Evolutionary conservation across 2,113 vertebrate species (phyloP), one percentile per base, ranked within the genome.

Genomic region (Carassius auratus): DNA sequence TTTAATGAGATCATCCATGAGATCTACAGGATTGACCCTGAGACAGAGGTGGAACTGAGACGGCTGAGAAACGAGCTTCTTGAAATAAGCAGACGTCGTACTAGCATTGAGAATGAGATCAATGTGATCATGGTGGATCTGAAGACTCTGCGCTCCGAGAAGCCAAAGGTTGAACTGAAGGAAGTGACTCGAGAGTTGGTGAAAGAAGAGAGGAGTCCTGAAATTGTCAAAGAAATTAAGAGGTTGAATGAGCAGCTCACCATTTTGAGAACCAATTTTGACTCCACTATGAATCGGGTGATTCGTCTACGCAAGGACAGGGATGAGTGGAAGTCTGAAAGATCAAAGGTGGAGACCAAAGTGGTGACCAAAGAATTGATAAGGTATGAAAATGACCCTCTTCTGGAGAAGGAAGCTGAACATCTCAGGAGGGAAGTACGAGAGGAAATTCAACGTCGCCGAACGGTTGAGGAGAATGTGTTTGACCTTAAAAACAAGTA

Each of bases 351-450:
- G 69, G 96, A 98, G 93, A 97, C 94, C 57, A 95, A 95, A 86
- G 89, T 96, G 2, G 94, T 99, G 75, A 98, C 86, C 85, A 99
- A 93, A 91, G 97, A 99, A 76, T 52, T 98, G 2, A 94, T 99
- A 57, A 96, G 95, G 50, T 97, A 95, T 0, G 96, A 98, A 90
- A 96, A 97, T 0, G 97, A 99, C 62, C 97, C 97, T 0, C 96
- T 99, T 4, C 50, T 98, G 86, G 96, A 97, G 87, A 98, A 96
- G 87, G 98, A 99, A 88, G 96, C 93, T 0, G 95, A 96, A 77
- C 92, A 96, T 33, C 92, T 98, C 36, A 94, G 94, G 33, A 96
- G 93, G 87, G 95, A 96, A 86, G 84, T 98, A 6, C 92, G 96
- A 4, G 96, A 95, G 3, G 96, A 96, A 66, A 90, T 92, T 17